Base-by-base conservation (phyloP, 2,797 vertebrate genomes). In the Orestias chungarensis region DNA sequence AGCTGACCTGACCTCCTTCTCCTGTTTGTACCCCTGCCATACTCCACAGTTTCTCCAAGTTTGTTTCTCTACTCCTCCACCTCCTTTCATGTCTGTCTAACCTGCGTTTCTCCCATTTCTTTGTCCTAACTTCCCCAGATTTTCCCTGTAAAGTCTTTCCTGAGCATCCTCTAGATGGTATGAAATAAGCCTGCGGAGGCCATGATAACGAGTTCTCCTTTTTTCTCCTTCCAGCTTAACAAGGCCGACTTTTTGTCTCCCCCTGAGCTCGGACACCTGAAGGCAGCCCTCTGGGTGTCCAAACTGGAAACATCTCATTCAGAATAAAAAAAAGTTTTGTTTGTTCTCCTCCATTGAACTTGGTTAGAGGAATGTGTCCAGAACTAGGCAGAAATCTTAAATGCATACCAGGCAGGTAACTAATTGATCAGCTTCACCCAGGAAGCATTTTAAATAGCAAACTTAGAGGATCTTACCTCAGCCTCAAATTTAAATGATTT, bases 191-290 rank as follows among this genome's bases (percentile, higher is more conserved):
- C 76, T 74, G 59, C 23, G 35, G 73, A 68, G 71, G 80, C 75
- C 57, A 71, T 75, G 72, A 87, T 84, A 68, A 83, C n/a, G 73
- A 79, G 80, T 74, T 77, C 57, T 73, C 71, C 71, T 79, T 80
- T 76, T 38, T 14, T 17, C 20, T 54, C 29, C 46, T 71, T 40
- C 35, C 67, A 78, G 67, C 78, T 64, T 31, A 10, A 70, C 38
- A 76, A 61, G 1, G 35, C 40, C 52, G 73, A 40, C 54, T 73
- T 85, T 82, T 90, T 76, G 81, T 80, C 70, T 80, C 40, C 43
- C 38, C 68, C 66, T 76, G 78, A 70, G 54, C 69, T 73, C 0
- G 18, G 68, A 71, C 68, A 83, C 76, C 75, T 70, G 74, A 33
- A 72, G 64, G 27, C 50, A 77, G 52, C n/a, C 71, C 85, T 80